These are phyloP conservation scores for Xiphorhynchus elegans DNA, from an alignment of 2,113 vertebrate species.

Conservation along the genomic window DNA sequence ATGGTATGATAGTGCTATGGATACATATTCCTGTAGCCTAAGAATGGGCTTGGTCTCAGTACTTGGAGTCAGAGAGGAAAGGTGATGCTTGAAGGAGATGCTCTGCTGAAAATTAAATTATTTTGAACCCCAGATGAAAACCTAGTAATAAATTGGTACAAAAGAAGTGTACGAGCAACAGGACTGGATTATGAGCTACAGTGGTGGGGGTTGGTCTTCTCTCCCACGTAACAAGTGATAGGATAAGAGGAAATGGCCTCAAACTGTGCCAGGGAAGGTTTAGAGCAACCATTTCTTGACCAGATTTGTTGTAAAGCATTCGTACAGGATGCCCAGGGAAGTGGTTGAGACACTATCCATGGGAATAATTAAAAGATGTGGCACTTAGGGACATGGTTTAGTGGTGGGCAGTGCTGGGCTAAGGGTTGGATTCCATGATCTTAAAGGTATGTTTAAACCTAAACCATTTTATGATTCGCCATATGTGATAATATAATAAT, in stretches of 20 bases:
- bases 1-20: background rate
- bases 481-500: background rate
- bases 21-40: background rate
- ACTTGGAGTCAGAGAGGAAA: background rate
- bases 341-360: background rate
- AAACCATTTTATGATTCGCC: rapidly evolving
- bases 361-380: background rate
- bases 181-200: background rate
- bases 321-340: background rate
- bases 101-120: background rate
- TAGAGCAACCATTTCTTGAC: background rate
- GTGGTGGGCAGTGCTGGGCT: background rate
- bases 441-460: background rate
- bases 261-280: background rate
- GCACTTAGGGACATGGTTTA: background rate
- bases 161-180: background rate
- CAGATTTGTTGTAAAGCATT: background rate
- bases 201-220: background rate
- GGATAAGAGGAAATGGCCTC: background rate
- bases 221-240: background rate
- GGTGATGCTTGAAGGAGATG: background rate
- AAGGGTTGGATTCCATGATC: background rate
- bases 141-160: background rate
- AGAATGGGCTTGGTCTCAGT: background rate
- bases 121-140: background rate